phyloP scores from a whole-genome alignment of 2,888 invertebrate genomes.

The Xylophagus ater region DNA sequence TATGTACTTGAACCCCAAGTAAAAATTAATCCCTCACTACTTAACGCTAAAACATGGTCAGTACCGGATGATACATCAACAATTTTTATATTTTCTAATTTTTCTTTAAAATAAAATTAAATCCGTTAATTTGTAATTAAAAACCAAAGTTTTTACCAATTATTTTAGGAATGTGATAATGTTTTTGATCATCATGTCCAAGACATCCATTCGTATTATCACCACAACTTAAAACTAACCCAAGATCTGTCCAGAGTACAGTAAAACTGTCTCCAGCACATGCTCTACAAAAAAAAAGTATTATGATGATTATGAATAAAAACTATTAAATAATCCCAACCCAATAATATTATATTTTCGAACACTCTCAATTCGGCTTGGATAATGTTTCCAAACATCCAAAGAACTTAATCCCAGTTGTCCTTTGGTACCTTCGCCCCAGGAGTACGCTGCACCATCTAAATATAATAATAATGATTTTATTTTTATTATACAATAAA shows the following conservation, averaged over 20 bases:
- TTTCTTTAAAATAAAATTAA: constrained; percentile 27
- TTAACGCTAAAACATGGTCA: constrained; percentile 52
- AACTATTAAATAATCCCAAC: constrained; percentile 29
- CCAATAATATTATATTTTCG: constrained; percentile 48
- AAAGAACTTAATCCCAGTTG: constrained; percentile 49
- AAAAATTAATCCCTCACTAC: constrained; percentile 49
- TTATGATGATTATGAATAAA: no score
- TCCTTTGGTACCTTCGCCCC: constrained; percentile 56
- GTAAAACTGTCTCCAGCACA: constrained; percentile 55
- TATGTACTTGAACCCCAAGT: constrained; percentile 51
- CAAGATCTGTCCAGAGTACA: constrained; percentile 54
- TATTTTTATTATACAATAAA: not conserved
- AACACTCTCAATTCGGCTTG: constrained; percentile 48
- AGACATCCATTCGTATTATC: constrained; percentile 50
- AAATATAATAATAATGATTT: constrained; percentile 3
- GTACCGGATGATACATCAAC: constrained; percentile 48
- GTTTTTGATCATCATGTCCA: constrained; percentile 51
- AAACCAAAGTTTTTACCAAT: constrained; percentile 32
- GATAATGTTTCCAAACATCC: constrained; percentile 44
- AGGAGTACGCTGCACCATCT: constrained; percentile 53
- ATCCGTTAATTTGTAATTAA: not conserved
- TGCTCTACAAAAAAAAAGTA: constrained; percentile 34
- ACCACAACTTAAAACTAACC: constrained; percentile 58
- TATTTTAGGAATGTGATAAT: constrained; percentile 46
- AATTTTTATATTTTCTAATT: constrained; percentile 47